Evolutionary conservation across 2,888 invertebrate genomes (phyloP).

Genomic region (Platypus cylindrus): DNA sequence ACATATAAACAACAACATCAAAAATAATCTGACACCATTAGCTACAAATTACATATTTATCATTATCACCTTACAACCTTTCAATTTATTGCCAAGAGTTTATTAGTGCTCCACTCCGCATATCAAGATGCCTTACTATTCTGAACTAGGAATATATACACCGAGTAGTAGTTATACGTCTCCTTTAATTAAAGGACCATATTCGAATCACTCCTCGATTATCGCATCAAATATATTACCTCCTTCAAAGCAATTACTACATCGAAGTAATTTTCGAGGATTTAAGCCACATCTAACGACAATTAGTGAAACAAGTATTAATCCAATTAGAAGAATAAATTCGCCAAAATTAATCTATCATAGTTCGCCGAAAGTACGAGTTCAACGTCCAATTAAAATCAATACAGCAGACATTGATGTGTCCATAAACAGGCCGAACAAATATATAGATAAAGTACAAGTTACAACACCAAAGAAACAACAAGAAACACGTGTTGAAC

Average conservation of each 20-base stretch:
- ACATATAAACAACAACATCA: no score
- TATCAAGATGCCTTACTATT: constrained; percentile 52
- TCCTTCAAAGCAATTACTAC: constrained; percentile 20
- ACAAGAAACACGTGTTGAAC: constrained; percentile 27
- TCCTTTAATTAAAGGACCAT: constrained; percentile 39
- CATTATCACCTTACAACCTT: constrained; percentile 13
- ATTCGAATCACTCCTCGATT: constrained; percentile 41
- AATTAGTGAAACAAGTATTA: constrained; percentile 47
- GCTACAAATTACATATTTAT: constrained; percentile 9
- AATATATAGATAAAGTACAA: constrained; percentile 27
- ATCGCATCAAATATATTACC: constrained; percentile 26
- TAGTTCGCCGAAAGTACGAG: constrained; percentile 34
- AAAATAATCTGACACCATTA: constrained; percentile 4
- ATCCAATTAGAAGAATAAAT: constrained; percentile 37
- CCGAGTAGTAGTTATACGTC: constrained; percentile 44
- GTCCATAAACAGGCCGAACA: constrained; percentile 50
- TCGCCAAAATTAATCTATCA: constrained; percentile 42
- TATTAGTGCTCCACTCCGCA: no score
- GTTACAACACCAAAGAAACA: constrained; percentile 5
- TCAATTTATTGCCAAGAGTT: constrained; percentile 2
- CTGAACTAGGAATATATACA: constrained; percentile 43
- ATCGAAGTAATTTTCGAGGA: constrained; percentile 33
- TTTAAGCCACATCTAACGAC: constrained; percentile 65
- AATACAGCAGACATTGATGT: constrained; percentile 82
- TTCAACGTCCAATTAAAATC: constrained; percentile 56